phyloP scores from a whole-genome alignment of 2,888 invertebrate genomes.

The Lepidocyrtinus sp. region DNA sequence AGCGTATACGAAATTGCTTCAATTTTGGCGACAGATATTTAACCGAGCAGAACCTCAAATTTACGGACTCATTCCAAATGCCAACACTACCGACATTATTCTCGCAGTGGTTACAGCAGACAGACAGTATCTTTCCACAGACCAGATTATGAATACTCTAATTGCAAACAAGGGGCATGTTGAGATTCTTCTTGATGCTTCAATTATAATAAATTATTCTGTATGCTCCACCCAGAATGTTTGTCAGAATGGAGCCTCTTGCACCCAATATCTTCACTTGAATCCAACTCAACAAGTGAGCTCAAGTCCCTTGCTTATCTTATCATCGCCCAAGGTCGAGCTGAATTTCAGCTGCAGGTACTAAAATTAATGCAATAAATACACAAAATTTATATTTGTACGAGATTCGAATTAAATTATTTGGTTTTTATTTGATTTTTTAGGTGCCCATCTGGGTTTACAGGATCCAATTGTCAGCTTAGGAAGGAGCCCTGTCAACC shows the following conservation, averaged over 20 bases:
- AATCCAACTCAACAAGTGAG: constrained; percentile 80
- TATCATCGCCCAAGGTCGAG: constrained; percentile 85
- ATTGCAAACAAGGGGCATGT: constrained; percentile 79
- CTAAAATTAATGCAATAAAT: too few species aligned
- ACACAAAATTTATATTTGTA: too few species aligned
- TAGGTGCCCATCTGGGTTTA: constrained; percentile 88
- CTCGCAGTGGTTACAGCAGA: constrained; percentile 75
- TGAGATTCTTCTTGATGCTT: constrained; percentile 77
- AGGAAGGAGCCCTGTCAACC: constrained; percentile 92
- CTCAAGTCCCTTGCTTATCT: constrained; percentile 85
- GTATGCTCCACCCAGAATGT: constrained; percentile 77
- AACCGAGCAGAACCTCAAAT: constrained; percentile 75
- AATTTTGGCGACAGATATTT: constrained; percentile 66
- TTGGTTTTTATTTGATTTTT: too few species aligned
- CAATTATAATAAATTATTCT: constrained; percentile 82
- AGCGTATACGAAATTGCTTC: constrained; percentile 75
- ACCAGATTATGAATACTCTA: constrained; percentile 79
- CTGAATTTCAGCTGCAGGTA: constrained; percentile 86
- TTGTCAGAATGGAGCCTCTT: constrained; percentile 86
- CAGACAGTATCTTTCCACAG: constrained; percentile 77
- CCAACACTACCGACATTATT: constrained; percentile 80
- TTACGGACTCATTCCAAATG: constrained; percentile 82
- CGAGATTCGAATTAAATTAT: too few species aligned
- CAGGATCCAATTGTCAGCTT: constrained; percentile 79
- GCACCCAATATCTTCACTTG: constrained; percentile 81